Base-by-base conservation (phyloP, 2,888 invertebrate genomes). In the Choristoneura rosaceana region DNA sequence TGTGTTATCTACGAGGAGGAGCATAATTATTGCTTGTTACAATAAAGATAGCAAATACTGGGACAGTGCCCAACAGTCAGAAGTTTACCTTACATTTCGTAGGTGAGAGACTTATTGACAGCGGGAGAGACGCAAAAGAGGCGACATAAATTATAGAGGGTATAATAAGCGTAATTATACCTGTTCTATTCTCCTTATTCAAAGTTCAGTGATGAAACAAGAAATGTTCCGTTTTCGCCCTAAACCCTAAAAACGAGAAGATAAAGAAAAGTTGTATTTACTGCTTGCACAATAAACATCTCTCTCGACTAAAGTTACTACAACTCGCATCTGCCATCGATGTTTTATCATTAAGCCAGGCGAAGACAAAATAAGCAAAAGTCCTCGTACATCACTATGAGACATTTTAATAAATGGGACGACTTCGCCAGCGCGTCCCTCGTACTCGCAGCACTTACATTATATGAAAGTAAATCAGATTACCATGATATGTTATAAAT, bases 351-450 rank as follows among this genome's bases (percentile, higher is more conserved):
- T 70, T 70, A 71, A 45, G 64, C 12, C 45, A 14, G 47, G 63
- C 47, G 70, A 61, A 71, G 66, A 71, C 66, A 66, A 66, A 70
- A 71, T 61, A 52, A 50, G 66, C 66, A 25, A 15, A 41, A 43
- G 43, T 43, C 41, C 71, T 66, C 66, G 52, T 66, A 71, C 58
- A 70, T 69, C 63, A 69, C 63, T 63, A 17, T 52, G 65, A 60
- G 70, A 70, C 65, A 70, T 70, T 65, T 60, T 71, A 71, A 71
- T 61, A 71, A 55, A 66, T 60, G 71, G 71, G 61, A 34, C 52
- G 70, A 65, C 52, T 58, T 15, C n/a, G 47, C 38, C 15, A 47
- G 47, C 52, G n/a, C 59, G 33, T 50, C n/a, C 52, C 45, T 38
- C 63, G 25, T 25, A 25, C 25, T 25, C 2, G 43, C n/a, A 61